phyloP scores from a whole-genome alignment of 2,113 vertebrate species.

The Sphaerodactylus townsendi region DNA sequence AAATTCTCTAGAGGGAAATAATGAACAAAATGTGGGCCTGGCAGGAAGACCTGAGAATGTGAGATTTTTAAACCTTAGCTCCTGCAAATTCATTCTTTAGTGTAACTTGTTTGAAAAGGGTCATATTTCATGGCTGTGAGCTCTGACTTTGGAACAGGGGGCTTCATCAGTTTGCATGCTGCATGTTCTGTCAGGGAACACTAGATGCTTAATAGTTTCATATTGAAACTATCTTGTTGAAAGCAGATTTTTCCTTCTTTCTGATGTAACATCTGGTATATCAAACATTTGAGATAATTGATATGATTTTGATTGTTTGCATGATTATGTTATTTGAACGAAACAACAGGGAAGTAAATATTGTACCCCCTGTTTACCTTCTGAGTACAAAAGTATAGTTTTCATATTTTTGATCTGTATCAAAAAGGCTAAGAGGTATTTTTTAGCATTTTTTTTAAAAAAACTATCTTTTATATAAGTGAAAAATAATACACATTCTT shows the following conservation, averaged over 20 bases:
- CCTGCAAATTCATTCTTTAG: not conserved
- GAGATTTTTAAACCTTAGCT: not conserved
- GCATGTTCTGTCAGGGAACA: conserved; percentile 31
- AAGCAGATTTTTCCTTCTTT: conserved; percentile 32
- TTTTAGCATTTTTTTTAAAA: conserved; percentile 21
- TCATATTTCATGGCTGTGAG: conserved; percentile 10
- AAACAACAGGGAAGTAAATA: not conserved
- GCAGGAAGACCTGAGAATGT: not conserved
- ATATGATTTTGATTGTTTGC: conserved; percentile 23
- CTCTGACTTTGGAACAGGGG: not conserved
- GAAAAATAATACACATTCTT: conserved; percentile 14
- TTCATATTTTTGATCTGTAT: conserved; percentile 13
- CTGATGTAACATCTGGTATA: conserved; percentile 7
- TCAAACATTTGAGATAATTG: not conserved
- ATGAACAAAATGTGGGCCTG: conserved; percentile 23
- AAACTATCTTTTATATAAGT: not conserved
- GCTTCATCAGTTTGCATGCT: not conserved
- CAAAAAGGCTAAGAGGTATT: not conserved
- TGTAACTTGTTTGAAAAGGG: not conserved
- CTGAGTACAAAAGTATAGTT: not conserved
- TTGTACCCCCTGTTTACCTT: conserved; percentile 19
- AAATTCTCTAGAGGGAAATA: conserved; percentile 24
- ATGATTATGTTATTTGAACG: conserved; percentile 27
- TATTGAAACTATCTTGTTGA: conserved; percentile 33
- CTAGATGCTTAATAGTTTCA: not conserved